These are phyloP conservation scores for Hipparchia semele DNA, from an alignment of 2,888 invertebrate species.

Conservation along the genomic window DNA sequence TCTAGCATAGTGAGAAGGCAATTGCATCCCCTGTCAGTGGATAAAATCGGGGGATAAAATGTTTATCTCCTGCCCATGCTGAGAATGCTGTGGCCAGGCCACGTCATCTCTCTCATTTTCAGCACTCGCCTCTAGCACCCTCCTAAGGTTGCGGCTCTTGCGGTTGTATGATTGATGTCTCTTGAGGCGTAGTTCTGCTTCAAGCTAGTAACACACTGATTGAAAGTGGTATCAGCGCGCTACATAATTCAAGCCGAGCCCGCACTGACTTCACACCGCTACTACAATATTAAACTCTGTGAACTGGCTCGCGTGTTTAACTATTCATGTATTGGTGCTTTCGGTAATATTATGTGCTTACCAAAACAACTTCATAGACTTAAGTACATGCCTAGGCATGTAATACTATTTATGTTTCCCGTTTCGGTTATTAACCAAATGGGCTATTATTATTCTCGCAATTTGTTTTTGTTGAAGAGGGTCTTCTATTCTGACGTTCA, in stretches of 20 bases:
- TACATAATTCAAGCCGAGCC: constrained; percentile 60
- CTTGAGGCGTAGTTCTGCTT: not conserved
- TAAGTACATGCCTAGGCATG: not conserved
- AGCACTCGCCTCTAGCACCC: no score
- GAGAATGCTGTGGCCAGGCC: no score
- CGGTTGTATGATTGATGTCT: no score
- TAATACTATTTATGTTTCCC: not conserved
- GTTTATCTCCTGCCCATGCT: no score
- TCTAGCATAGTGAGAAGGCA: no score
- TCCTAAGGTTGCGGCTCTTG: no score
- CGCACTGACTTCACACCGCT: constrained; percentile 54
- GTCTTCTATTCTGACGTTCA: no score
- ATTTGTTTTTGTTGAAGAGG: no score
- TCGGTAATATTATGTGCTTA: constrained; percentile 24
- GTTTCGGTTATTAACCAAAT: not conserved
- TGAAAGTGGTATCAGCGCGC: constrained; percentile 39
- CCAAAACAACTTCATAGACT: constrained; percentile 18
- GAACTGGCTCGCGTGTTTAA: constrained; percentile 55
- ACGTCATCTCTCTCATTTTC: no score
- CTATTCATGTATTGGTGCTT: constrained; percentile 41
- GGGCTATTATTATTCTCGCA: no score
- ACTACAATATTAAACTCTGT: constrained; percentile 58
- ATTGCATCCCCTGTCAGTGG: no score
- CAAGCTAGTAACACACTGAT: constrained; percentile 9
- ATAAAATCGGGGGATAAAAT: no score